These are phyloP conservation scores for Invenusta paracnida DNA, from an alignment of 2,888 invertebrate genomes.

Conservation along the genomic window DNA sequence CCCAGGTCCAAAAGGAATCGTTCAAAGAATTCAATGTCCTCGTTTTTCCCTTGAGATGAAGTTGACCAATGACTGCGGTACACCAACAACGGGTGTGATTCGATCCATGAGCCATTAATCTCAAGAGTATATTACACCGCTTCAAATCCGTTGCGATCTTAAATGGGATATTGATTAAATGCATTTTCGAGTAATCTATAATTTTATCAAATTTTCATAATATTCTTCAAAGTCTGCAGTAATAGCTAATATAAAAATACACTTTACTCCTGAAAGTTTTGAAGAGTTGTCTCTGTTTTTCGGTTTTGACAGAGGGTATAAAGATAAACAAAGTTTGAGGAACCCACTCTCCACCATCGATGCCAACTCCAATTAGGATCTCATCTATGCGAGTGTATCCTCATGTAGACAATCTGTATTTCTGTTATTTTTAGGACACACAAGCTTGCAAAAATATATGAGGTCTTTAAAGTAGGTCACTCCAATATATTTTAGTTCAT, in stretches of 20 bases:
- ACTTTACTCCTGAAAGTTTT: background rate
- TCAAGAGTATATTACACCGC: background rate
- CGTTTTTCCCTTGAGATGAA: background rate
- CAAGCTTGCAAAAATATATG: too few species aligned
- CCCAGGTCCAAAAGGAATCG: background rate
- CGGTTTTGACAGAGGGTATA: background rate
- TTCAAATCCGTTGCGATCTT: background rate
- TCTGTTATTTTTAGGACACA: too few species aligned
- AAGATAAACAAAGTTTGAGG: background rate
- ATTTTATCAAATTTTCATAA: background rate
- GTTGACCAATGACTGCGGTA: background rate
- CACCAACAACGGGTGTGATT: background rate
- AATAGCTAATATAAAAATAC: background rate
- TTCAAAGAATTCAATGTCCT: background rate
- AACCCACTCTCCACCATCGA: background rate
- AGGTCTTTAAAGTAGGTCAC: too few species aligned
- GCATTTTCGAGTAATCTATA: background rate
- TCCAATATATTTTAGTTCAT: too few species aligned
- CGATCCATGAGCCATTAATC: background rate
- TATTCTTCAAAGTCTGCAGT: background rate
- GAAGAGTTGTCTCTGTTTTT: background rate
- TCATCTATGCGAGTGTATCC: background rate
- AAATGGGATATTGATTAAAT: background rate
- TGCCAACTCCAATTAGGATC: background rate
- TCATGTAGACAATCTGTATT: too few species aligned